Evolutionary conservation across 2,797 vertebrate species (phyloP).

Genomic region (Sebastes baramenuke): DNA sequence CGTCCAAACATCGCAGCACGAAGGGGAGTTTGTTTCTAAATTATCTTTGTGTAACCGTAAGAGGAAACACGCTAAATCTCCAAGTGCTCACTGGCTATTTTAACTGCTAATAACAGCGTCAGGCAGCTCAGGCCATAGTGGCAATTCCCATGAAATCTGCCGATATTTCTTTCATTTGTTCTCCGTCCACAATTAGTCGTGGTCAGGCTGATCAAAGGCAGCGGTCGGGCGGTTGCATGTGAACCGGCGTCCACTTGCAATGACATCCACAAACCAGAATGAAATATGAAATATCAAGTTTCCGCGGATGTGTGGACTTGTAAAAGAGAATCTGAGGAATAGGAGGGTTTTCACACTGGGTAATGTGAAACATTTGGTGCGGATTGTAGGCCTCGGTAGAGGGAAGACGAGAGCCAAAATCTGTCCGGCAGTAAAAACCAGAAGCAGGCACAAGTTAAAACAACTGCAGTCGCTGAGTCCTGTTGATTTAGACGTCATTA

Average conservation of each 20-base stretch:
- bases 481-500: conserved; percentile 88
- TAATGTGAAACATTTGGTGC: conserved; percentile 99
- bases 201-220: conserved; percentile 97
- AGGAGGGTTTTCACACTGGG: conserved; percentile 99
- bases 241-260: conserved; percentile 95
- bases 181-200: conserved; percentile 96
- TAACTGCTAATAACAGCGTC: conserved; percentile 86
- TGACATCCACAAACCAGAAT: conserved; percentile 99
- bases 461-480: conserved; percentile 80
- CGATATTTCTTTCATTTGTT: conserved; percentile 99
- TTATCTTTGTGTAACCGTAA: conserved; percentile 61
- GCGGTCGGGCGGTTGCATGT: conserved; percentile 91
- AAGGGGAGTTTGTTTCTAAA: conserved; percentile 47
- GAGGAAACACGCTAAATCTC: conserved; percentile 84
- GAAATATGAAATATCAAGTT: conserved; percentile 99
- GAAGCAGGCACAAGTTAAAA: conserved; percentile 87
- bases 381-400: conserved; percentile 88
- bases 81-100: conserved; percentile 86
- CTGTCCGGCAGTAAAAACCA: conserved; percentile 89
- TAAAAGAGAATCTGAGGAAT: conserved; percentile 97
- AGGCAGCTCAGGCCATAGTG: conserved; percentile 85
- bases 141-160: conserved; percentile 99
- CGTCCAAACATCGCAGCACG: neutral
- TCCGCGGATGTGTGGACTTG: conserved; percentile 96
- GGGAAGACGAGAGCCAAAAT: conserved; percentile 86